A percentile compares a stretch with the other conserved stretches of the same genome.
These are phyloP conservation scores for Gonioctena quinquepunctata DNA, from an alignment of 1,140 invertebrate species.

Conservation along the genomic window DNA sequence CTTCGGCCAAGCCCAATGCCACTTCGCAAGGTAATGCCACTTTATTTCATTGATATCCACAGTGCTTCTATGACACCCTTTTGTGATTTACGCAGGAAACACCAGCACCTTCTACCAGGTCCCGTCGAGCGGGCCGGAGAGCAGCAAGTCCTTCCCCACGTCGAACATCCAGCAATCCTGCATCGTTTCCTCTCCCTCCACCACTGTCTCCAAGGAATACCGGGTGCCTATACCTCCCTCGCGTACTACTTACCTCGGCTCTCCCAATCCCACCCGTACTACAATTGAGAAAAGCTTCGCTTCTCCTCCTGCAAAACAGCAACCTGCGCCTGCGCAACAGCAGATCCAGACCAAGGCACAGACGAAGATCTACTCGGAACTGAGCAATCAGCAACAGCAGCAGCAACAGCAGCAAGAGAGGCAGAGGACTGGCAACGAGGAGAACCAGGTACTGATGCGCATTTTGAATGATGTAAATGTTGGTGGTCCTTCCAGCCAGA, in stretches of 20 bases:
- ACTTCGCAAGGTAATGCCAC: constrained; percentile 59
- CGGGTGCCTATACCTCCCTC: constrained; percentile 59
- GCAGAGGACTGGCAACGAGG: constrained; percentile 34
- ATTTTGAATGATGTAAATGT: too few relatives aligned
- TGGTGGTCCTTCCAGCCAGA: too few relatives aligned
- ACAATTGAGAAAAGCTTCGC: constrained; percentile 47
- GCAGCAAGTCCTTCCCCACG: constrained; percentile 58
- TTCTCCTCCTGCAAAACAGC: constrained; percentile 59
- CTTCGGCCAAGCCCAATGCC: constrained; percentile 60
- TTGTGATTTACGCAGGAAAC: too few relatives aligned
- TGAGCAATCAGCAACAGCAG: constrained; percentile 59
- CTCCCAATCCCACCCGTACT: constrained; percentile 38
- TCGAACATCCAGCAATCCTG: constrained; percentile 69
- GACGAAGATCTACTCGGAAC: constrained; percentile 70
- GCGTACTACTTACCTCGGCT: constrained; percentile 42
- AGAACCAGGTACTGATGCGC: background rate
- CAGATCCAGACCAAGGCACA: constrained; percentile 70
- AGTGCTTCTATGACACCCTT: too few relatives aligned
- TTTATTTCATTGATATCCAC: too few relatives aligned
- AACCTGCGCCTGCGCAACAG: constrained; percentile 56
- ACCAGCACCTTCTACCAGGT: constrained; percentile 35
- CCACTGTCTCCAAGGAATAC: constrained; percentile 63
- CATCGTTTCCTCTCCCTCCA: constrained; percentile 68
- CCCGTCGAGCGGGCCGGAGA: constrained; percentile 21
- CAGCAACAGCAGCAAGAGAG: constrained; percentile 55